These are phyloP conservation scores for Brachyalestes nurse DNA, from an alignment of 2,797 vertebrate species.

Conservation along the genomic window DNA sequence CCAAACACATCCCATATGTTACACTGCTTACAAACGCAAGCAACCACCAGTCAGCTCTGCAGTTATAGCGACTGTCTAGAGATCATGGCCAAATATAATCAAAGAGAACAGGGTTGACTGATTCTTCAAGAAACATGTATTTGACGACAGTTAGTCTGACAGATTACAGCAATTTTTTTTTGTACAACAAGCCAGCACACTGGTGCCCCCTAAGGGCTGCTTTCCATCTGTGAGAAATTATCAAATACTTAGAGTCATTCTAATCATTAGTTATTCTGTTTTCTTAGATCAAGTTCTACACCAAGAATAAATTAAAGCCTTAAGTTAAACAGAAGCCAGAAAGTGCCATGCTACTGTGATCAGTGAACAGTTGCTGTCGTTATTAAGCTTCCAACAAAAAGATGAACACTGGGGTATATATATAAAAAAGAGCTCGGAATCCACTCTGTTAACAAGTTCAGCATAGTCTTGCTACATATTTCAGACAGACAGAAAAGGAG, in stretches of 20 bases:
- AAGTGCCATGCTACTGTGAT: slow-evolving; percentile 65
- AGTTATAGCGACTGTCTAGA: slow-evolving; percentile 50
- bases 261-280: slow-evolving; percentile 25
- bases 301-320: slow-evolving; percentile 62
- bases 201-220: neutral
- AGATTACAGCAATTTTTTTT: slow-evolving; percentile 23
- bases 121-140: slow-evolving; percentile 9
- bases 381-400: slow-evolving; percentile 9
- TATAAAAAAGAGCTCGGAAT: neutral
- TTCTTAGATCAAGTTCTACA: slow-evolving; percentile 25
- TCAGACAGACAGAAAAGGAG: neutral
- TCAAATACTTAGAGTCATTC: slow-evolving; percentile 16
- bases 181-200: slow-evolving; percentile 1
- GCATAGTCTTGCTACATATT: slow-evolving; percentile 3
- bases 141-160: slow-evolving; percentile 21
- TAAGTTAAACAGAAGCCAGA: slow-evolving; percentile 49
- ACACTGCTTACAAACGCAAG: slow-evolving; percentile 8
- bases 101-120: slow-evolving; percentile 5
- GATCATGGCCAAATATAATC: slow-evolving; percentile 3
- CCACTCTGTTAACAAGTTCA: neutral
- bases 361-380: slow-evolving; percentile 18
- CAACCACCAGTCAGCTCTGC: slow-evolving; percentile 5
- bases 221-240: slow-evolving; percentile 5
- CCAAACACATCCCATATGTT: slow-evolving; percentile 12
- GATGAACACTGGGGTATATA: neutral